Conservation (phyloP, 1,140 invertebrate genomes). For the Hyles vespertilio region DNA sequence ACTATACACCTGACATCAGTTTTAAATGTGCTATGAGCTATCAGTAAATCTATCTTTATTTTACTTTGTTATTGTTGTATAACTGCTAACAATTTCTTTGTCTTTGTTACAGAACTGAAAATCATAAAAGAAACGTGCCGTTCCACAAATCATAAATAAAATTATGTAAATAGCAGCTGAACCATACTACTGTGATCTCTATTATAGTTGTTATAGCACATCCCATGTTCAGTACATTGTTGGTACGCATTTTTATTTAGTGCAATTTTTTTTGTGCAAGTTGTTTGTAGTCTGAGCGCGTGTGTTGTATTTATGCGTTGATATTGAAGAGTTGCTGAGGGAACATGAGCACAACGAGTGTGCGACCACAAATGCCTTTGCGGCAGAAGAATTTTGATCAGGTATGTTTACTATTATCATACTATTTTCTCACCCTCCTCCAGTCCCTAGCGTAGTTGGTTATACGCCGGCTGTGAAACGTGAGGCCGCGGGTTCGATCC, state of each 20-base stretch:
- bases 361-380: constrained; percentile 74
- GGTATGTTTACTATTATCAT: constrained; percentile 34
- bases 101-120: constrained; percentile 40
- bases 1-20: too few relatives aligned
- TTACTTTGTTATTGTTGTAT: too few relatives aligned
- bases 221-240: constrained; percentile 8
- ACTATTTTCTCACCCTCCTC: too few relatives aligned
- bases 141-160: constrained; percentile 27
- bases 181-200: constrained; percentile 45
- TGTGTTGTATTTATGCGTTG: constrained; percentile 24
- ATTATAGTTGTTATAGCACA: constrained; percentile 33
- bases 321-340: constrained; percentile 33
- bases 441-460: too few relatives aligned
- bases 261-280: constrained; percentile 37
- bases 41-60: too few relatives aligned
- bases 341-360: constrained; percentile 32
- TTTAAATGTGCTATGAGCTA: too few relatives aligned
- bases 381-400: constrained; percentile 92
- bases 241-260: constrained; percentile 21
- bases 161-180: constrained; percentile 52
- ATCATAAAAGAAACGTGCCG: constrained; percentile 26
- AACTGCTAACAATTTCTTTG: constrained; percentile 5
- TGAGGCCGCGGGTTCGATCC: too few relatives aligned
- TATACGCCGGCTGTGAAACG: too few relatives aligned
- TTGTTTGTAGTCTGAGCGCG: constrained; percentile 14